Base-by-base conservation (phyloP, 1,140 invertebrate species). In the Meloidogyne floridensis region DNA sequence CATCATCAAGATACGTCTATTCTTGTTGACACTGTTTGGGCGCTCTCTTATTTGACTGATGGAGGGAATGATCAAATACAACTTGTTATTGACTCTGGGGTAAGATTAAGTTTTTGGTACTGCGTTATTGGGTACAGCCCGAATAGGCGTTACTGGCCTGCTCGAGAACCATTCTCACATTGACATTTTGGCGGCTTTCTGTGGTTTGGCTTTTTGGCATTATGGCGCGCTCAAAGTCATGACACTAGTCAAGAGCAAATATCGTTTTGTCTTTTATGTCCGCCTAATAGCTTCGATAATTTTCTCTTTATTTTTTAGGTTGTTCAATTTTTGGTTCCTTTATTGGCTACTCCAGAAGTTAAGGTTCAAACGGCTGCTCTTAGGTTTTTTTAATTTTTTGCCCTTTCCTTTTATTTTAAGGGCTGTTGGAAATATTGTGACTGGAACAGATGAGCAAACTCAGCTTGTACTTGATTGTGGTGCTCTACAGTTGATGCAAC, bases 11-110 rank as follows among this genome's bases (percentile, higher is more conserved):
- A 99, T 92, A 94, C 94, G 74, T 98, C 96, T 94, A 98, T 99
- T 89, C 92, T 99, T 87, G 96, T 99, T 75, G 97, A 99, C 90
- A 98, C 97, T 74, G 95, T 99, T 65, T 99, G 97, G 98, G 97
- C 97, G 47, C 93, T 99, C 82, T 98, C 97, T 88, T 99, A 99
- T 92, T 91, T 99, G 86, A 99, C 97, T 18, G 84, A 85, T 90
- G 95, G 95, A 81, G 97, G 97, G 32, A 98, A 98, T 91, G 95
- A 97, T 83, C 96, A 98, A 91, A 99, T 99, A 88, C 96, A 91
- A 65, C n/a, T 86, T 8, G 82, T 83, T 42, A 83, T 83, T 69
- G 82, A 83, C 32, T 83, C 81, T 53, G 82, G 83, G 83, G 82
- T 83, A 15, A 18, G 43, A 32, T 42, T 77, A 18, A 11, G 4